Evolutionary conservation across 2,113 vertebrate genomes (phyloP), one percentile per base, ranked within the genome.

Genomic region (Scomber colias): DNA sequence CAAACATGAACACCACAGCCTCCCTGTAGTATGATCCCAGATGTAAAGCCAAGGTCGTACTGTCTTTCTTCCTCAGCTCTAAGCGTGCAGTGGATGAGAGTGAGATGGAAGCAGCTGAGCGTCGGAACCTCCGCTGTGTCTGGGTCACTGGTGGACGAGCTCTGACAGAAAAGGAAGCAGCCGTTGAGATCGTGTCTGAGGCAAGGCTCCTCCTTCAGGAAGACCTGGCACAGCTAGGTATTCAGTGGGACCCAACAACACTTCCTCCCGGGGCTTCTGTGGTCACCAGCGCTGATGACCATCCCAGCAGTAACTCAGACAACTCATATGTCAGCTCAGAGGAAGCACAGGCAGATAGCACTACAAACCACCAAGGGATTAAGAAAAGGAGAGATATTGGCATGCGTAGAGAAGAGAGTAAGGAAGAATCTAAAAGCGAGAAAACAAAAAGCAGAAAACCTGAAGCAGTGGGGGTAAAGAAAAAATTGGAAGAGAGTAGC

Each of bases 71-170:
- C n/a, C 17, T 74, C 82, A 96, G 95, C 86, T 94, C 93, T 50
- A 96, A 96, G 16, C 95, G 94, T 77, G 98, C 97, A 11, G 96
- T 96, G 78, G 98, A 99, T 87, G 98, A 99, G 88, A 97, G 96
- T 55, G 97, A 99, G 70, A 91, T 93, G 72, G 96, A 97, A 14
- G 97, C 91, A 54, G 94, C 96, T 44, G 98, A 99, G 84, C 96
- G 97, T 24, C 95, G 96, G 71, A 93, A 88, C 12, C 88, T 94
- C 60, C 94, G 92, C 46, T 96, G 96, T 35, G 89, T 98, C 83
- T 99, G 97, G 97, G 93, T 97, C 65, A 89, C 95, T 0, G 96
- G 97, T 15, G 95, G 95, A 71, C 97, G 94, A 79, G 95, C 96
- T 31, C 92, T 99, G 82, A 97, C 96, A 0, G 97, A 97, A 87